Evolutionary conservation across 2,888 invertebrate genomes (phyloP), one percentile per base, ranked within the genome.

Genomic region (Diplolepis rosae): DNA sequence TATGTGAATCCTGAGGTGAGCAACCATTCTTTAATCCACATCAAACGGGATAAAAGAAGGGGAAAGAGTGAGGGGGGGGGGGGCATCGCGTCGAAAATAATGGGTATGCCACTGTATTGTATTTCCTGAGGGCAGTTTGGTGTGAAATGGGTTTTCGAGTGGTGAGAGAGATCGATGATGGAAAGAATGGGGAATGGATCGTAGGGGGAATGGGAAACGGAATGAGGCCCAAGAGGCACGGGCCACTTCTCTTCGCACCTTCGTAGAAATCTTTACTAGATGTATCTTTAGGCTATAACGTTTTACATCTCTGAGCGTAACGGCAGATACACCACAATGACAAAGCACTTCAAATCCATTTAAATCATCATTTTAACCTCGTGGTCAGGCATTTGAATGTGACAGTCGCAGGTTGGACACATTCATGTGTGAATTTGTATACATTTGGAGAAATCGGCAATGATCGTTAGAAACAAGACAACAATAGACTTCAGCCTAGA

Each of bases 211-310:
- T 35, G 48, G 50, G 27, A n/a, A n/a, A 15, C 35, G 11, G 15
- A 45, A 11, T 15, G 24, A 66, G 35, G 69, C 22, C 54, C 70
- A 70, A 79, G 76, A 77, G 82, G 85, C 85, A 85, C 85, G 85
- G 85, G 85, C 85, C 85, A 83, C 78, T 80, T 84, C 82, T 83
- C 78, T 80, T 84, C 82, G 83, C 83, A 82, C 83, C 82, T 85
- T 83, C 82, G 79, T 77, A 77, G 81, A 84, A 84, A 80, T 79
- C 67, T 15, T 39, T 54, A 54, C 13, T 42, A 66, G 51, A 51
- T 13, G n/a, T n/a, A 42, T 56, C 68, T 56, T 54, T n/a, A n/a
- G n/a, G n/a, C n/a, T n/a, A n/a, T n/a, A n/a, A n/a, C n/a, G n/a
- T n/a, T n/a, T n/a, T 52, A 35, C 42, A 39, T 32, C 52, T 30